phyloP scores from a whole-genome alignment of 1,140 invertebrate genomes.

The Dendrolimus punctatus region DNA sequence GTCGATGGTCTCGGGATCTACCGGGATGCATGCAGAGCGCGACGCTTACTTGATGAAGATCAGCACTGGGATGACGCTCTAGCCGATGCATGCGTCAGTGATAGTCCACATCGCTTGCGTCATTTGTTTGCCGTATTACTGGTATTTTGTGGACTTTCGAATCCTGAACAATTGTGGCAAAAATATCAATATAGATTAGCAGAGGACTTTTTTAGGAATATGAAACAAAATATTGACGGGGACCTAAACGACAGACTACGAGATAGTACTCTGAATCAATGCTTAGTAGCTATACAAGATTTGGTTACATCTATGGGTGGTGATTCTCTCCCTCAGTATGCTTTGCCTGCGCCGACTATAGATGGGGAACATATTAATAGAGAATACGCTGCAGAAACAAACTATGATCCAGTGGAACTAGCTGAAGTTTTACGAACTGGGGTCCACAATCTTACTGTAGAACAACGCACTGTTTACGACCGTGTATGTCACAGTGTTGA shows the following conservation, averaged over 20 bases:
- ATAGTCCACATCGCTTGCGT: conserved; percentile 1
- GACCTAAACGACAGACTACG: no score
- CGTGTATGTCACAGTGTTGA: conserved; percentile 7
- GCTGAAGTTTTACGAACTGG: conserved; percentile 4
- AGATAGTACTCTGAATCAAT: conserved; percentile 17
- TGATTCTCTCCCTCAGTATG: no score
- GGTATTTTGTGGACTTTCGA: conserved; percentile 11
- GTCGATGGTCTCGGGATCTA: conserved; percentile 17
- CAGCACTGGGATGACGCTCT: conserved; percentile 17
- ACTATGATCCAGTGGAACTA: conserved; percentile 3
- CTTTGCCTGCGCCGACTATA: conserved; percentile 16
- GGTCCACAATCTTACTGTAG: conserved; percentile 12
- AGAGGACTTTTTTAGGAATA: no score
- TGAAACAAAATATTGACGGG: no score
- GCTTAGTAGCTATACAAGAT: conserved; percentile 15
- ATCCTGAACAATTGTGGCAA: conserved; percentile 10
- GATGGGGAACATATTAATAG: conserved; percentile 13
- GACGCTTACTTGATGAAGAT: conserved; percentile 18
- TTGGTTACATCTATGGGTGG: conserved; percentile 12
- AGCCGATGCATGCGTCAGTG: conserved; percentile 8
- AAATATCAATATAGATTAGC: no score
- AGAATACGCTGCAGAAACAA: conserved; percentile 18
- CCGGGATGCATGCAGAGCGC: conserved; percentile 20
- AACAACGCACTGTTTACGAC: conserved; percentile 15
- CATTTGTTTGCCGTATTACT: conserved; percentile 13